Percentiles rank a stretch among this genome's conserved stretches.
Evolutionary conservation across 2,113 vertebrate genomes (phyloP).

Genomic region (Gasterosteus aculeatus): DNA sequence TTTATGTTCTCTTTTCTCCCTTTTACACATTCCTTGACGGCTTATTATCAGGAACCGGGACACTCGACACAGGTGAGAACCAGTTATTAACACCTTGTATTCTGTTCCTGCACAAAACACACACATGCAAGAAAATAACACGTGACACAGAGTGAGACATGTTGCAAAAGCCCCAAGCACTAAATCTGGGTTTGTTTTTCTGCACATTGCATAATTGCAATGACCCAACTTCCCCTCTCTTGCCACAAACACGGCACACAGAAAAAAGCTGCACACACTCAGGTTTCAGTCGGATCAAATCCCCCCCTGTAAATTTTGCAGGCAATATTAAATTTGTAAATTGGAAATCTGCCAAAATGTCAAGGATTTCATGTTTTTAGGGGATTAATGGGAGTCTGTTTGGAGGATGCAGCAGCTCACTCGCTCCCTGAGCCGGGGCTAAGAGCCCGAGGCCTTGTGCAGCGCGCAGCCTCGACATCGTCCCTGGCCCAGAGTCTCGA

Average conservation of each 20-base stretch:
- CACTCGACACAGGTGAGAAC: constrained; percentile 95
- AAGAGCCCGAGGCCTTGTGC: constrained; percentile 42
- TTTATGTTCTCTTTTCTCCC: constrained; percentile 49
- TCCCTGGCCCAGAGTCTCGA: constrained; percentile 47
- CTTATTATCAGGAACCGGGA: constrained; percentile 91
- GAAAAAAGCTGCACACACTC: constrained; percentile 9
- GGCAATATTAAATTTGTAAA: constrained; percentile 53
- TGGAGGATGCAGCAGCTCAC: constrained; percentile 27
- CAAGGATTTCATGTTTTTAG: constrained; percentile 56
- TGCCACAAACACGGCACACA: not conserved
- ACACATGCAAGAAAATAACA: constrained; percentile 13
- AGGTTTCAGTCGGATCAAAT: constrained; percentile 41
- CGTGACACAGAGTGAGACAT: constrained; percentile 8
- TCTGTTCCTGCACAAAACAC: constrained; percentile 10
- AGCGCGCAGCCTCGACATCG: constrained; percentile 37
- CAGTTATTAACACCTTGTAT: constrained; percentile 46
- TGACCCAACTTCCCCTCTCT: constrained; percentile 34
- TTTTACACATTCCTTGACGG: constrained; percentile 56
- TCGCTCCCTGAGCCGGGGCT: constrained; percentile 39
- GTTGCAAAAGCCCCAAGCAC: constrained; percentile 12
- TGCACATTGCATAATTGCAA: constrained; percentile 52
- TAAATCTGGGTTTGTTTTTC: constrained; percentile 24
- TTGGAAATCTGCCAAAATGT: constrained; percentile 60
- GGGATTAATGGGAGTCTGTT: constrained; percentile 60
- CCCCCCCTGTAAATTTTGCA: constrained; percentile 57